Conservation (phyloP, 2,797 vertebrate genomes). For the Crenichthys baileyi region DNA sequence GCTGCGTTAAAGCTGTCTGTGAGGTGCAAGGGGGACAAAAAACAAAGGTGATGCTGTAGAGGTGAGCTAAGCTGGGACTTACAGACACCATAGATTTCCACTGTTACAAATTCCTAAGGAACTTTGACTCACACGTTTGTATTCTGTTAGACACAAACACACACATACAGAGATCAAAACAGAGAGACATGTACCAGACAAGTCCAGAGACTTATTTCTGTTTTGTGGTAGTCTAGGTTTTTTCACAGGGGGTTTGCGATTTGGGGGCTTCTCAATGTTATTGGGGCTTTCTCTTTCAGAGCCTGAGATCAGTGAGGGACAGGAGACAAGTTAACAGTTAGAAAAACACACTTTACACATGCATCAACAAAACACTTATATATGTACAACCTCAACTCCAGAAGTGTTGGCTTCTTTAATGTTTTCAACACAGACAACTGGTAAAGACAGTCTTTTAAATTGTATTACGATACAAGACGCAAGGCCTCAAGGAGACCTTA, state of each 20-base stretch:
- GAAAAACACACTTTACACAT: conserved; percentile 50
- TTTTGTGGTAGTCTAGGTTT: conserved; percentile 84
- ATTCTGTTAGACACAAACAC: conserved; percentile 15
- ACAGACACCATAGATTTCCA: background rate
- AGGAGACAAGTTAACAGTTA: conserved; percentile 69
- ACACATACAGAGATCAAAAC: conserved; percentile 56
- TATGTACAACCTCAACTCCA: background rate
- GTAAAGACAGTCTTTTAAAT: background rate
- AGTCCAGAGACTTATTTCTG: conserved; percentile 82
- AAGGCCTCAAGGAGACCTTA: background rate
- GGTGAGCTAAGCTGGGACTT: background rate
- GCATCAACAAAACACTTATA: conserved; percentile 42
- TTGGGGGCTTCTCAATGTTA: conserved; percentile 82
- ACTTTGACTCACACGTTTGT: conserved; percentile 1
- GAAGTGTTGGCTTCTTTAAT: background rate
- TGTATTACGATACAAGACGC: background rate
- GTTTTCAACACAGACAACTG: background rate
- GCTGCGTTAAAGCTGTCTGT: conserved; percentile 74
- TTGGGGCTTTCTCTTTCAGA: conserved; percentile 82
- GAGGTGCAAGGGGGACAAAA: background rate
- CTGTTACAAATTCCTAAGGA: background rate
- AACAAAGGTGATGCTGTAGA: background rate
- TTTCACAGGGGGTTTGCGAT: conserved; percentile 83
- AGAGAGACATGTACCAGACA: conserved; percentile 79
- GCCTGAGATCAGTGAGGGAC: conserved; percentile 75